Evolutionary conservation across 1,140 invertebrate species (phyloP), one percentile per base, ranked within the genome.

Genomic region (Zophobas atratus): DNA sequence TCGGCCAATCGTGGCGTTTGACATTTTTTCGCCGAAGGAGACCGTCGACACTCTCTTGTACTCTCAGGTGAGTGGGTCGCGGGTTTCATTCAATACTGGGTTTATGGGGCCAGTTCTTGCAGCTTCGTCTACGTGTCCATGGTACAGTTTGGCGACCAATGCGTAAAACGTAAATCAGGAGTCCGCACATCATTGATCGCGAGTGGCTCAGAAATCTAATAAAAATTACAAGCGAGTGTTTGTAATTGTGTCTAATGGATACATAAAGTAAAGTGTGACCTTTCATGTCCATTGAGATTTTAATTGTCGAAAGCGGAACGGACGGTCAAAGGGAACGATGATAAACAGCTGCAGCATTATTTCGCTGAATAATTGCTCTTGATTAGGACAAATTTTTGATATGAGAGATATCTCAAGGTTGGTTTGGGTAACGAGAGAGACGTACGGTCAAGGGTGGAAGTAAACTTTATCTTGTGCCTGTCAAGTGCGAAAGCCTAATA

Each of bases 281-380:
- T 67, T 32, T 67, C 8, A 63, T n/a, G 57, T 63, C 51, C 33
- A 75, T 75, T 63, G 56, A 63, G 53, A 75, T 57, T 75, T 57
- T 60, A 57, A 75, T 75, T 57, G 56, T 75, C 48, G 32, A 46
- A 20, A 57, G 53, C 56, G 53, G 73, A 60, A 75, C 46, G 56
- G 56, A 75, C 46, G 56, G 56, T 57, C 73, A 75, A 63, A 60
- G 71, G 55, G 46, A 73, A 53, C 51, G 38, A 73, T 56, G 32
- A 73, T 55, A 73, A 55, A 73, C 71, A 73, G 71, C 71, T 73
- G 71, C 71, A 56, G 34, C 49, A 73, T 56, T 36, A 73, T 56
- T 73, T 73, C 71, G 71, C 71, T 73, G 71, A 73, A 73, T 73
- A 73, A 73, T 73, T 73, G 71, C 55, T 73, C 71, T 73, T 73